These are phyloP conservation scores for Bombylius discolor DNA, from an alignment of 2,888 invertebrate genomes.

Conservation along the genomic window DNA sequence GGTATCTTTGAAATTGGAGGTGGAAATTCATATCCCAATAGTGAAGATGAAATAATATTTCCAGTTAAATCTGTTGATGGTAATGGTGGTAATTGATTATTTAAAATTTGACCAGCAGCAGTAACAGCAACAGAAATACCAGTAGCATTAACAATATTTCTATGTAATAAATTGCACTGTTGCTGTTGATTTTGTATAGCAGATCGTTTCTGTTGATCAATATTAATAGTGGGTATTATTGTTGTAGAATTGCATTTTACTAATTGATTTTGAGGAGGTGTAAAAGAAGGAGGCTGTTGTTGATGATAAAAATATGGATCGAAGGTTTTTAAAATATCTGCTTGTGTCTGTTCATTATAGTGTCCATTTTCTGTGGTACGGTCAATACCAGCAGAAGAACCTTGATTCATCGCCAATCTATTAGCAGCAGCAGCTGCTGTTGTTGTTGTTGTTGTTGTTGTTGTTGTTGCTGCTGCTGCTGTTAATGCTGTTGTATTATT, in stretches of 20 bases:
- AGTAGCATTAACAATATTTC: not conserved
- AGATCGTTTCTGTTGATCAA: not conserved
- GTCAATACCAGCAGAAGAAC: not conserved
- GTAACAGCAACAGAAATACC: not conserved
- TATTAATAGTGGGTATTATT: no score
- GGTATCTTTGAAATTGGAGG: not conserved
- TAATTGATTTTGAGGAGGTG: not conserved
- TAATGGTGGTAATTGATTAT: no score
- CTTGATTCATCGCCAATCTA: not conserved
- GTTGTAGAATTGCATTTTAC: not conserved
- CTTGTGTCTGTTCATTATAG: slow-evolving; percentile 7
- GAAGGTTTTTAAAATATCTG: slow-evolving; percentile 11
- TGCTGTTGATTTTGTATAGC: not conserved
- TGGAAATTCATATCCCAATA: slow-evolving; percentile 1
- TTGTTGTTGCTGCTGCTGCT: no score
- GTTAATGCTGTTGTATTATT: no score
- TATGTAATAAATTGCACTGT: not conserved
- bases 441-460: no score
- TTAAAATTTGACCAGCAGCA: no score
- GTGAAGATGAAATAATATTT: slow-evolving; percentile 8
- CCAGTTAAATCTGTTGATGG: no score
- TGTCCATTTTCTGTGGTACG: not conserved
- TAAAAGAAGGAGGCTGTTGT: not conserved
- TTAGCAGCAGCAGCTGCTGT: not conserved
- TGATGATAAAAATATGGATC: slow-evolving; percentile 11